Percentiles rank a stretch among this genome's conserved stretches.
phyloP scores from a whole-genome alignment of 2,113 vertebrate species.

The Pedionomus torquatus region DNA sequence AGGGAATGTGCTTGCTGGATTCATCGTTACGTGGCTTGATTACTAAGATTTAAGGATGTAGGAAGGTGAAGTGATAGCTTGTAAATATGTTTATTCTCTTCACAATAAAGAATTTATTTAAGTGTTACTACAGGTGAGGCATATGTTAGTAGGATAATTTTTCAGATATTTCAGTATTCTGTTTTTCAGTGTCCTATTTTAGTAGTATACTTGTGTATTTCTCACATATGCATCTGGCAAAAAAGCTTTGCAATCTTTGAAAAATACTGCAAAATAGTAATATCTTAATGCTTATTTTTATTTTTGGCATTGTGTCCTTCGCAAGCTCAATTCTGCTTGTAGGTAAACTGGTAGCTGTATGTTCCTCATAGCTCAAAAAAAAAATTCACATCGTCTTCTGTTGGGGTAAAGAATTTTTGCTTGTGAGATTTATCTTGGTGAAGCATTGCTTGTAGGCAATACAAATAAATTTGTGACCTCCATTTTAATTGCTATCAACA shows the following conservation, averaged over 20 bases:
- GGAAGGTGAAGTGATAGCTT: neutral
- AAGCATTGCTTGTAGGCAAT: neutral
- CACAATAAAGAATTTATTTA: neutral
- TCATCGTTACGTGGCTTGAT: neutral
- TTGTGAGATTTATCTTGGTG: neutral
- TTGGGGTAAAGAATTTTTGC: neutral
- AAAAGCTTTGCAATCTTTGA: neutral
- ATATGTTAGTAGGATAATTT: neutral
- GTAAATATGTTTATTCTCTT: neutral
- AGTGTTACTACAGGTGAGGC: neutral
- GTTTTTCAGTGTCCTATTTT: neutral
- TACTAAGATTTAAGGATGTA: neutral
- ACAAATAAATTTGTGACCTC: neutral
- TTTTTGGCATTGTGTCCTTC: neutral
- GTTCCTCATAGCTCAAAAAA: neutral
- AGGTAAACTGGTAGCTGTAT: neutral
- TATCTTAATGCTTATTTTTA: neutral
- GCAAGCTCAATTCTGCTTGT: neutral
- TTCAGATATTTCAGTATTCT: neutral
- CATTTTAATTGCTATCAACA: conserved; percentile 24
- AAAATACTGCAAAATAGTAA: neutral
- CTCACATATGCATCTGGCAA: neutral
- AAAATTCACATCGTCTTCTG: neutral
- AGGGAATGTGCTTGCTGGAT: neutral
- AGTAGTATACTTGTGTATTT: neutral